These are phyloP conservation scores for Ctenopoma kingsleyae DNA, from an alignment of 2,797 vertebrate genomes.

Conservation along the genomic window DNA sequence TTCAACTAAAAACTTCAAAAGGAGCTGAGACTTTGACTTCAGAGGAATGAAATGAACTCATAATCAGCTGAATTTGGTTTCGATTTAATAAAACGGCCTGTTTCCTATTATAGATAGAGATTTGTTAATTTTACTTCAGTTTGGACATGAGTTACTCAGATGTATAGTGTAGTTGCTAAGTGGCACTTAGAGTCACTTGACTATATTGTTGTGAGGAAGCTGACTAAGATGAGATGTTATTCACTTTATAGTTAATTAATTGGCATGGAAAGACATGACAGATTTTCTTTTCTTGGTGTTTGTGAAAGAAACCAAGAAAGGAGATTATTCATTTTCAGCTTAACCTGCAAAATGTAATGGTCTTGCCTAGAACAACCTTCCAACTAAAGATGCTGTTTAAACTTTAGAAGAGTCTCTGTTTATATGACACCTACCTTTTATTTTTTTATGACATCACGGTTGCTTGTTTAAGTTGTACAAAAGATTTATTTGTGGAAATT, in stretches of 20 bases:
- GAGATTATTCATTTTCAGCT: constrained; percentile 31
- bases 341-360: constrained; percentile 16
- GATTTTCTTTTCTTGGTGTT: not conserved
- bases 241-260: constrained; percentile 23
- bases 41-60: not conserved
- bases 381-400: constrained; percentile 23
- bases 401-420: constrained; percentile 15
- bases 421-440: not conserved
- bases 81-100: constrained; percentile 9
- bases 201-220: not conserved
- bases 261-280: not conserved
- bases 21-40: not conserved
- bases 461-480: not conserved
- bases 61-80: not conserved
- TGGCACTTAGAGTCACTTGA: not conserved
- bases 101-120: constrained; percentile 1
- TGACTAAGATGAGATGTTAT: not conserved
- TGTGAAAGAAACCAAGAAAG: constrained; percentile 1
- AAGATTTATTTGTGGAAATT: not conserved
- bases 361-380: constrained; percentile 26
- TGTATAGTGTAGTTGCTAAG: not conserved
- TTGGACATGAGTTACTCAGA: not conserved
- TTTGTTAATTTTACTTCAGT: not conserved
- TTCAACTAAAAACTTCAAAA: constrained; percentile 7
- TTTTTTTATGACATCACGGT: not conserved